Conservation (phyloP, 2,113 vertebrate genomes). For the Trichomycterus rosablanca region DNA sequence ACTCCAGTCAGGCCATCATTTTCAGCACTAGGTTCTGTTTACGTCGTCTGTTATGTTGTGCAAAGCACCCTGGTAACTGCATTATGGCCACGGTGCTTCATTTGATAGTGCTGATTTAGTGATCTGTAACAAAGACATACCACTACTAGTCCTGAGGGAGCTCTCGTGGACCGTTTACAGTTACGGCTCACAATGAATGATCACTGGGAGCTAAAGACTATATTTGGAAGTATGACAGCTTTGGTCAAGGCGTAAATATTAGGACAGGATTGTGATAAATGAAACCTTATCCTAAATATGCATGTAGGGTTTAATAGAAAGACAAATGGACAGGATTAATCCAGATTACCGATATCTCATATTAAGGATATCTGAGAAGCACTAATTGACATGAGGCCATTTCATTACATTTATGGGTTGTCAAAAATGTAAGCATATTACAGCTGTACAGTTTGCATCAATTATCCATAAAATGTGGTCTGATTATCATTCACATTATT, state of each 20-base stretch:
- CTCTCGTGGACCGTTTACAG: background rate
- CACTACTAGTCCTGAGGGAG: constrained; percentile 9
- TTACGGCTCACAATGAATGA: constrained; percentile 30
- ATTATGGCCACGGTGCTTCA: background rate
- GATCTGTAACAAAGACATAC: constrained; percentile 19
- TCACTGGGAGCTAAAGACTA: constrained; percentile 31
- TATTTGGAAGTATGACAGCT: constrained; percentile 59
- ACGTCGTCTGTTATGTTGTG: constrained; percentile 7
- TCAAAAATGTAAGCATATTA: no score
- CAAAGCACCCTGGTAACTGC: background rate
- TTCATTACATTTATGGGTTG: no score
- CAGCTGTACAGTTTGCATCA: no score
- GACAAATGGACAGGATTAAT: background rate
- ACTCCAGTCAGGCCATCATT: background rate
- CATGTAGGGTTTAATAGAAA: background rate
- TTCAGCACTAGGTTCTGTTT: constrained; percentile 8
- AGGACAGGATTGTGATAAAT: constrained; percentile 44
- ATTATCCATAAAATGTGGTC: no score
- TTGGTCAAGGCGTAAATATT: constrained; percentile 54
- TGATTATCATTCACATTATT: no score
- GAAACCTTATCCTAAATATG: constrained; percentile 18
- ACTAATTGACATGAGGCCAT: constrained; percentile 17
- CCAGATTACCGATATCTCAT: no score
- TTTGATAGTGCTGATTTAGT: constrained; percentile 27
- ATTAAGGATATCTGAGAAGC: background rate